Evolutionary conservation across 2,113 vertebrate species (phyloP).

Genomic region (Hydrolagus affinis): DNA sequence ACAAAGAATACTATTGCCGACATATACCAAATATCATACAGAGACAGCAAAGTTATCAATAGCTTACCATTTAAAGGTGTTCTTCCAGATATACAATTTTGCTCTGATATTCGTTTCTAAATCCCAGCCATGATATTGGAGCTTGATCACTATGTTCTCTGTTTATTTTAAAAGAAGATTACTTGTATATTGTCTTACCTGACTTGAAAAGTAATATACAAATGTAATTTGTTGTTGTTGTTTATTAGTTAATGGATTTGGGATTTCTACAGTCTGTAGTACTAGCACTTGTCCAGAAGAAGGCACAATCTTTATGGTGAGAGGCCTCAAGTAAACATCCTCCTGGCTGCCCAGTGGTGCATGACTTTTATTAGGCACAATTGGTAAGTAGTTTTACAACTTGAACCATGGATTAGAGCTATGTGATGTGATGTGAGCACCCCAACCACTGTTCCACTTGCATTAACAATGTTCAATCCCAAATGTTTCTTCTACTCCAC

Average conservation of each 20-base stretch:
- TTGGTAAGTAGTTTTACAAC: background rate
- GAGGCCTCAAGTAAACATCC: background rate
- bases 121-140: no score
- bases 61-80: no score
- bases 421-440: background rate
- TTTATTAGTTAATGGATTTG: background rate
- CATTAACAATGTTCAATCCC: slow-evolving; percentile 2
- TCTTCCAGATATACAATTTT: no score
- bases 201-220: background rate
- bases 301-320: background rate
- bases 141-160: no score
- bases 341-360: background rate
- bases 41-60: no score
- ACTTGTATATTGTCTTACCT: no score
- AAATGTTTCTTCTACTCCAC: slow-evolving; percentile 7
- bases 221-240: background rate
- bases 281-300: background rate
- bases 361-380: background rate
- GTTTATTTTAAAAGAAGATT: no score
- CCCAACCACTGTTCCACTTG: background rate
- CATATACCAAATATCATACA: no score
- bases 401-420: slow-evolving; percentile 8
- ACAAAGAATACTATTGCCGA: no score
- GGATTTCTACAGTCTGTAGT: background rate
- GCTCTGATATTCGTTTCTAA: no score